phyloP scores from a whole-genome alignment of 2,797 vertebrate genomes.

The Macroramphosus scolopax region DNA sequence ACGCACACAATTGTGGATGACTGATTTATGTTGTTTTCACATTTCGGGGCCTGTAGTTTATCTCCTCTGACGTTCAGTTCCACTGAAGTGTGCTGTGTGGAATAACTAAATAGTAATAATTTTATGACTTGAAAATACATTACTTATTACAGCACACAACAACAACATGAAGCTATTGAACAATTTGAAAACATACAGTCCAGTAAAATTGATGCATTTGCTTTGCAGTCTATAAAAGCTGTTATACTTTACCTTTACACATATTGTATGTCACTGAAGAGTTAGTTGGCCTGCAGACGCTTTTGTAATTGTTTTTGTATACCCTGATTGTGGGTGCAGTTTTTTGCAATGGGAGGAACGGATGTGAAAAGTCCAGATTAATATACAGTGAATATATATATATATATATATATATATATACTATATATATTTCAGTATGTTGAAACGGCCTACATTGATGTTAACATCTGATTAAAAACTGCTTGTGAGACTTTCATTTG shows the following conservation, averaged over 20 bases:
- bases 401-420: too few relatives aligned
- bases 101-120: constrained; percentile 9
- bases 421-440: neutral
- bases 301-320: too few relatives aligned
- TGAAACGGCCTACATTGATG: constrained; percentile 2
- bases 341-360: too few relatives aligned
- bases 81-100: too few relatives aligned
- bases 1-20: neutral
- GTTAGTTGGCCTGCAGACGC: too few relatives aligned
- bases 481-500: neutral
- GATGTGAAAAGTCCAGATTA: too few relatives aligned
- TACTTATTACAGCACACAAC: constrained; percentile 36
- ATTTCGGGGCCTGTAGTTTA: constrained; percentile 8
- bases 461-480: constrained; percentile 20
- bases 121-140: constrained; percentile 23
- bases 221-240: too few relatives aligned
- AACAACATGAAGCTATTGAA: constrained; percentile 14
- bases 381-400: too few relatives aligned
- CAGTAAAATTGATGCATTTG: constrained; percentile 13
- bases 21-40: constrained; percentile 30
- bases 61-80: constrained; percentile 13
- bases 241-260: too few relatives aligned
- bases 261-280: too few relatives aligned
- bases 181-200: constrained; percentile 13
- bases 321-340: too few relatives aligned